These are phyloP conservation scores for Peromyscus maniculatus DNA, from an alignment of 2,113 vertebrate genomes.

Conservation along the genomic window DNA sequence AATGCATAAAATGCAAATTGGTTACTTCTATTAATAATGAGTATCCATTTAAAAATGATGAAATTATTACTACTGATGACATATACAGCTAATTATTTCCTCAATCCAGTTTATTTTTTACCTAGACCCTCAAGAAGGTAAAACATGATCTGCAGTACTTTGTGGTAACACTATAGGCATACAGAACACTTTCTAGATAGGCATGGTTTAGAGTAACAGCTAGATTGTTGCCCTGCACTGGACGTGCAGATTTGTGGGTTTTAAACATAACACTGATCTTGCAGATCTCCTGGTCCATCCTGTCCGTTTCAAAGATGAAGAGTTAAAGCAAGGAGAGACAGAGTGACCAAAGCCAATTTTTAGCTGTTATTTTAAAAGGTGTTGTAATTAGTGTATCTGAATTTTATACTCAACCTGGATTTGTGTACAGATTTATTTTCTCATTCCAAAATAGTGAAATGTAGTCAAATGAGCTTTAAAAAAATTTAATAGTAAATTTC, in stretches of 20 bases:
- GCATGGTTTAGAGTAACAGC: background rate
- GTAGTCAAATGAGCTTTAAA: background rate
- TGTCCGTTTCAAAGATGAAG: background rate
- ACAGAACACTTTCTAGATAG: background rate
- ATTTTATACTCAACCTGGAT: background rate
- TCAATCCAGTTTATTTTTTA: background rate
- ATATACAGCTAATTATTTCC: background rate
- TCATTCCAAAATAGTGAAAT: constrained; percentile 31
- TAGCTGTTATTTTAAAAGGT: background rate
- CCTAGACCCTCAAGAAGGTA: background rate
- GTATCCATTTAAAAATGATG: constrained; percentile 5
- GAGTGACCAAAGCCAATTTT: background rate
- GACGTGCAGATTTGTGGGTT: background rate
- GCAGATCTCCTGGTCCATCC: background rate
- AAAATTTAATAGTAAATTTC: background rate
- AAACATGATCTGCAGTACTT: background rate
- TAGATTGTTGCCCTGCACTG: background rate
- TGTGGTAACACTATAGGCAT: background rate
- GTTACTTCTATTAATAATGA: constrained; percentile 19
- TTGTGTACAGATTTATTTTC: background rate
- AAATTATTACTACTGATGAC: background rate
- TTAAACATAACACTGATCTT: background rate
- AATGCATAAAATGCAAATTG: constrained; percentile 1
- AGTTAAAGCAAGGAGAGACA: background rate
- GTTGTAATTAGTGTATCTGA: background rate